A percentile compares a stretch with the other conserved stretches of the same genome.
Evolutionary conservation across 2,113 vertebrate species (phyloP).

Genomic region (Podocnemis expansa): DNA sequence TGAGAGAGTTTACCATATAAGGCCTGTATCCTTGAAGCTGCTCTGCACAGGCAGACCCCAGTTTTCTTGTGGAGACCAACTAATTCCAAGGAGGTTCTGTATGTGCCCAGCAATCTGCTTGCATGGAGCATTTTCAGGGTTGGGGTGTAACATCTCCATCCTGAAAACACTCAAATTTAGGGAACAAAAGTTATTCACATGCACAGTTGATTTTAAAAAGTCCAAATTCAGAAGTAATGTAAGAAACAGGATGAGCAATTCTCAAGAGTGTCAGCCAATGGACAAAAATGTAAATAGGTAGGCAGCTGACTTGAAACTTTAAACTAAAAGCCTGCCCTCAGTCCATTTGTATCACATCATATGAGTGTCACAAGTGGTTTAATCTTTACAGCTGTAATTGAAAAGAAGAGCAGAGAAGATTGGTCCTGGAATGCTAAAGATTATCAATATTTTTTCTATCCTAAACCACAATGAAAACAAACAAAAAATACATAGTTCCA

Average conservation of each 20-base stretch:
- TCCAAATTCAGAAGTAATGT: conserved; percentile 13
- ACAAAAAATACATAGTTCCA: neutral
- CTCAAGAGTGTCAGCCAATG: neutral
- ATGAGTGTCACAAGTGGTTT: neutral
- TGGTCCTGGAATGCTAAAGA: neutral
- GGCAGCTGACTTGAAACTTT: neutral
- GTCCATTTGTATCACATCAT: neutral
- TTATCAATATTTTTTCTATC: neutral
- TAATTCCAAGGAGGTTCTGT: neutral
- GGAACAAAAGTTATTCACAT: conserved; percentile 23
- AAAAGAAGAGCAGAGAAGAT: neutral
- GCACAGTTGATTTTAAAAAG: conserved; percentile 16
- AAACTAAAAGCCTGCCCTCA: neutral
- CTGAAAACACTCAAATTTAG: conserved; percentile 22
- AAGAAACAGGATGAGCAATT: conserved; percentile 5
- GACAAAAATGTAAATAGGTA: conserved; percentile 15
- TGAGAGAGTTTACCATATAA: neutral
- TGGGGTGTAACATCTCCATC: neutral
- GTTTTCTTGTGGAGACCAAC: neutral
- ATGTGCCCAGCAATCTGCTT: conserved; percentile 29
- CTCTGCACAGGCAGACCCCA: neutral
- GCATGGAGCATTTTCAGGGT: conserved; percentile 10
- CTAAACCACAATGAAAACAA: neutral
- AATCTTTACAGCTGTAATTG: neutral
- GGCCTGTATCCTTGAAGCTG: neutral